A percentile compares a stretch with the other conserved stretches of the same genome.
These are phyloP conservation scores for Agrotis ipsilon DNA, from an alignment of 2,888 invertebrate genomes.

Conservation along the genomic window DNA sequence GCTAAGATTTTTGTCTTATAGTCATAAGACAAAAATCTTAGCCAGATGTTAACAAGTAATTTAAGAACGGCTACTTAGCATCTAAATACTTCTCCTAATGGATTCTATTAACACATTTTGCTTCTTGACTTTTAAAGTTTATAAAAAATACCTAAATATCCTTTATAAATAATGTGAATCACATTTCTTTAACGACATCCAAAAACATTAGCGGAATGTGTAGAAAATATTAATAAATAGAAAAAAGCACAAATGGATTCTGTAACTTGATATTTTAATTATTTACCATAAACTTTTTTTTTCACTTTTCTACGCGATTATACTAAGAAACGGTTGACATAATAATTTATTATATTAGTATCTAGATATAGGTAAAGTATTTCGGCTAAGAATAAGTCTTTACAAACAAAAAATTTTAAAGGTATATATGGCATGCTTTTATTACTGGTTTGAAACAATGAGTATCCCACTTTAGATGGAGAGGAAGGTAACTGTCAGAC, in stretches of 20 bases:
- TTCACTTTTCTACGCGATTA: constrained; percentile 40
- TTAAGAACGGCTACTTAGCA: constrained; percentile 22
- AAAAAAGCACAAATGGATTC: constrained; percentile 45
- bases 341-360: not conserved
- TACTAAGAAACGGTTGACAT: constrained; percentile 9
- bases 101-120: constrained; percentile 39
- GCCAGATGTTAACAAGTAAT: constrained; percentile 20
- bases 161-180: constrained; percentile 33
- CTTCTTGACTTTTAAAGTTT: constrained; percentile 2
- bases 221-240: constrained; percentile 44
- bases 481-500: no score
- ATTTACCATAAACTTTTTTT: not conserved
- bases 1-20: no score
- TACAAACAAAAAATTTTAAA: no score
- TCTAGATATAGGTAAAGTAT: no score
- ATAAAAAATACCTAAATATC: not conserved
- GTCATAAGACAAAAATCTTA: no score
- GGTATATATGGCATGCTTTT: no score
- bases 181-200: constrained; percentile 25
- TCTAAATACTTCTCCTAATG: constrained; percentile 30
- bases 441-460: no score
- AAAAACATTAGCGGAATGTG: constrained; percentile 39
- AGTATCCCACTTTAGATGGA: no score
- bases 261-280: constrained; percentile 52
- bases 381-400: no score